phyloP scores from a whole-genome alignment of 2,888 invertebrate species.

The Pammene fasciana region DNA sequence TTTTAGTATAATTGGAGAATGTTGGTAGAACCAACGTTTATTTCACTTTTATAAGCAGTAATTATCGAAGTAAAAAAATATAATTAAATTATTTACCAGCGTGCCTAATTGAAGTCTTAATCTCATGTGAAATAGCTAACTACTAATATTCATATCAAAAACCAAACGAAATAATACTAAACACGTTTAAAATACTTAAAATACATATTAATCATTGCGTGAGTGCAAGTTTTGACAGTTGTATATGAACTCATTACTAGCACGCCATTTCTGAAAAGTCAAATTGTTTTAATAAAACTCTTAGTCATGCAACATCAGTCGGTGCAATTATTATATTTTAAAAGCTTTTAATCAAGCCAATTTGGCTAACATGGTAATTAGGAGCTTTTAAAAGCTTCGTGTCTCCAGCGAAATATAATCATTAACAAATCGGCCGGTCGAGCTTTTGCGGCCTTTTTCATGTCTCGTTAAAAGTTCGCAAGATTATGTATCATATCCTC shows the following conservation, averaged over 20 bases:
- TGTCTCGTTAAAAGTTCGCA: slow-evolving; percentile 6
- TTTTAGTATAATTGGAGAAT: no score
- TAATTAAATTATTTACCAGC: no score
- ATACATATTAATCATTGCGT: slow-evolving; percentile 13
- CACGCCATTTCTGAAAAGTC: slow-evolving; percentile 35
- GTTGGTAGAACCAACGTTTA: no score
- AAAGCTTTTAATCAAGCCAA: slow-evolving; percentile 42
- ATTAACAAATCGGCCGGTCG: slow-evolving; percentile 28
- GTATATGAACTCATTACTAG: slow-evolving; percentile 16
- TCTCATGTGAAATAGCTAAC: no score
- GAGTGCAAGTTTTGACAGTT: slow-evolving; percentile 23
- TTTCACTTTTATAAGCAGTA: no score
- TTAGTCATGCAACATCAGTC: slow-evolving; percentile 37
- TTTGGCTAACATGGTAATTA: slow-evolving; percentile 41
- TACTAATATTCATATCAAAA: no score
- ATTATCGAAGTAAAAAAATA: no score
- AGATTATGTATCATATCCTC: not conserved
- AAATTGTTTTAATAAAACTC: slow-evolving; percentile 22
- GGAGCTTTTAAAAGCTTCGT: slow-evolving; percentile 40
- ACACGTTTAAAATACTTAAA: slow-evolving; percentile 1
- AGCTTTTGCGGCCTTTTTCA: slow-evolving; percentile 22
- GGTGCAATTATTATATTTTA: slow-evolving; percentile 37
- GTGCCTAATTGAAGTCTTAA: no score
- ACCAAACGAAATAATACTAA: no score
- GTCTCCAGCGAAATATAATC: slow-evolving; percentile 35